These are phyloP conservation scores for Rhagonycha fulva DNA, from an alignment of 2,888 invertebrate genomes.

Conservation along the genomic window DNA sequence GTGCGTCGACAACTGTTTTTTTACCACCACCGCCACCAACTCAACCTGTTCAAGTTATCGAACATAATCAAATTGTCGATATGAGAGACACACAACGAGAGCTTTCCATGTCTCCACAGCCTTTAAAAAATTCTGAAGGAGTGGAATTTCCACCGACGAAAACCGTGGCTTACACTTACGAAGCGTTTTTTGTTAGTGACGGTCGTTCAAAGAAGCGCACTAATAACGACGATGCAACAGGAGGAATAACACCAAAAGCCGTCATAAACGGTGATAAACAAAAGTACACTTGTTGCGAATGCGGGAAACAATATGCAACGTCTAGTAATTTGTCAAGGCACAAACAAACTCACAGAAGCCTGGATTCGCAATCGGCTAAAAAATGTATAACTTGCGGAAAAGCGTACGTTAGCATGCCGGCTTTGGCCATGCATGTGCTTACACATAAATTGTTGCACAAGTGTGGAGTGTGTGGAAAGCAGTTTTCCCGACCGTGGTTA, in stretches of 20 bases:
- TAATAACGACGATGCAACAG: constrained; percentile 24
- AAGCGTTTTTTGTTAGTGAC: constrained; percentile 89
- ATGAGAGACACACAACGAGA: constrained; percentile 34
- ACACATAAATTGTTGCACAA: constrained; percentile 92
- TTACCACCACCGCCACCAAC: constrained; percentile 59
- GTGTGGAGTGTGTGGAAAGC: constrained; percentile 91
- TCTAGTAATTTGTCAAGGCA: constrained; percentile 87
- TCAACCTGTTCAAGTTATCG: constrained; percentile 28
- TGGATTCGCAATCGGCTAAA: constrained; percentile 92
- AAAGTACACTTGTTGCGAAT: constrained; percentile 81
- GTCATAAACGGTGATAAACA: constrained; percentile 45
- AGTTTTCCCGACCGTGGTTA: constrained; percentile 95
- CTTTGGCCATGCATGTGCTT: constrained; percentile 89
- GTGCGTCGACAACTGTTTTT: constrained; percentile 80
- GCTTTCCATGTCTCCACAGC: constrained; percentile 41
- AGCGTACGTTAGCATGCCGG: constrained; percentile 97
- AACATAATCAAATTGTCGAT: constrained; percentile 27
- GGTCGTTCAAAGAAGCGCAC: constrained; percentile 73
- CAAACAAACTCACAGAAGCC: constrained; percentile 89
- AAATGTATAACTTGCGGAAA: constrained; percentile 94
- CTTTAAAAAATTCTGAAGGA: constrained; percentile 25
- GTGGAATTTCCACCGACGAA: constrained; percentile 58
- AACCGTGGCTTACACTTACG: constrained; percentile 87
- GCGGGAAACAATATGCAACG: constrained; percentile 90
- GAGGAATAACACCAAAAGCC: constrained; percentile 25